These are phyloP conservation scores for Caenorhabditis sp. DNA, from an alignment of 2,888 invertebrate species.

Conservation along the genomic window DNA sequence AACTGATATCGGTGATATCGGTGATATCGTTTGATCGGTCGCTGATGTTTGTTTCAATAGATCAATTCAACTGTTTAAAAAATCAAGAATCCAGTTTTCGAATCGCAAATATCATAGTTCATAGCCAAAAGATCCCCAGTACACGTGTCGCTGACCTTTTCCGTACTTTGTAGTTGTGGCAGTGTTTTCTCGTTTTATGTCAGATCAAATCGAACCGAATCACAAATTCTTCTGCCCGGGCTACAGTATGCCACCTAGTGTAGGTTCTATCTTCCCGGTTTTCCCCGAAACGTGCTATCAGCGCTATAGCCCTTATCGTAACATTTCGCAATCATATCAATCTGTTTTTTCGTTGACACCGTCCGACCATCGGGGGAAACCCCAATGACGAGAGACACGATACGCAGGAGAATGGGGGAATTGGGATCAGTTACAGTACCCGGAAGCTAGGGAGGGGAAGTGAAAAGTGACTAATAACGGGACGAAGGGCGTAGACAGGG, in stretches of 20 bases:
- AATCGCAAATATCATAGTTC: not conserved
- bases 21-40: not conserved
- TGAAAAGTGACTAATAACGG: no score
- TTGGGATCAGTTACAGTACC: slow-evolving; percentile 31
- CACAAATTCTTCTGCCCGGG: slow-evolving; percentile 31
- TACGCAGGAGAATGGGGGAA: not conserved
- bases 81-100: not conserved
- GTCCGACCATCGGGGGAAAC: slow-evolving; percentile 25
- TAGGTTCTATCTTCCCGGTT: slow-evolving; percentile 23
- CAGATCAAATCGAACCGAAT: not conserved
- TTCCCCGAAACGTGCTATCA: slow-evolving; percentile 29
- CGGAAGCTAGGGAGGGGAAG: slow-evolving; percentile 37
- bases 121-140: not conserved
- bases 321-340: slow-evolving; percentile 35
- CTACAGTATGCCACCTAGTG: slow-evolving; percentile 1
- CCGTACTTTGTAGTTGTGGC: not conserved
- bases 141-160: not conserved
- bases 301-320: slow-evolving; percentile 33
- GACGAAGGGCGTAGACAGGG: slow-evolving; percentile 4
- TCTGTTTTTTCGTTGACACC: slow-evolving; percentile 6
- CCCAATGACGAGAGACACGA: slow-evolving; percentile 8
- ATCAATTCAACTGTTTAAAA: no score
- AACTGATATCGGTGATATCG: no score
- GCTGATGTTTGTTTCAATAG: not conserved
- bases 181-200: slow-evolving; percentile 1